A percentile compares a stretch with the other conserved stretches of the same genome.
Evolutionary conservation across 1,140 invertebrate species (phyloP).

Genomic region (Rhagoletis pomonella): DNA sequence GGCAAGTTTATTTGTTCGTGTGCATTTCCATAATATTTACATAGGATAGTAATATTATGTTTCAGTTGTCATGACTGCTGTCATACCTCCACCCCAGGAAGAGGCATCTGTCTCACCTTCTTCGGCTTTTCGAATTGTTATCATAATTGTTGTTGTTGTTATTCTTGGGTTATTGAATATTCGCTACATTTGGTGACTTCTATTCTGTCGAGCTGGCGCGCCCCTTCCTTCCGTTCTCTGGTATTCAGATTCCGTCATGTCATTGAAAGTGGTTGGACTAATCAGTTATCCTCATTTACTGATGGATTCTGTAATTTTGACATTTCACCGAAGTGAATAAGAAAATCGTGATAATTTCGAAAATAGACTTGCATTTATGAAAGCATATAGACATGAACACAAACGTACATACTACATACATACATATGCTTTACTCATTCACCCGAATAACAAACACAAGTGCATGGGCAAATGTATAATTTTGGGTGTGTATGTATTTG

Average conservation of each 20-base stretch:
- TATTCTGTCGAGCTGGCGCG: neutral
- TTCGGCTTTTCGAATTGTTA: neutral
- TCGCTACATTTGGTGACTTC: neutral
- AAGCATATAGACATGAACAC: neutral
- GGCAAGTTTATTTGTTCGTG: neutral
- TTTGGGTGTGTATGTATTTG: neutral
- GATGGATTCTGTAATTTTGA: constrained; percentile 13
- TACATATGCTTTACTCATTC: no score
- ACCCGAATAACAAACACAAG: no score
- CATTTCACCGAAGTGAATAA: neutral
- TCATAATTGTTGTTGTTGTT: neutral
- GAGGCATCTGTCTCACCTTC: neutral
- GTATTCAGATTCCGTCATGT: neutral
- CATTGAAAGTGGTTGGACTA: neutral
- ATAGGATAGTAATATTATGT: neutral
- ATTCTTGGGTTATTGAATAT: neutral
- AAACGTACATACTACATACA: neutral
- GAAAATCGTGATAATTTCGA: neutral
- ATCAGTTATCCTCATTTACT: neutral
- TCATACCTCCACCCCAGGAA: no score
- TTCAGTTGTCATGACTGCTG: neutral
- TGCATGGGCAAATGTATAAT: no score
- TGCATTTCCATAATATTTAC: neutral
- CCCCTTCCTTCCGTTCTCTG: neutral
- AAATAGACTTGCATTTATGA: neutral